These are phyloP conservation scores for Smutsia gigantea DNA, from an alignment of 2,797 vertebrate genomes.

Conservation along the genomic window DNA sequence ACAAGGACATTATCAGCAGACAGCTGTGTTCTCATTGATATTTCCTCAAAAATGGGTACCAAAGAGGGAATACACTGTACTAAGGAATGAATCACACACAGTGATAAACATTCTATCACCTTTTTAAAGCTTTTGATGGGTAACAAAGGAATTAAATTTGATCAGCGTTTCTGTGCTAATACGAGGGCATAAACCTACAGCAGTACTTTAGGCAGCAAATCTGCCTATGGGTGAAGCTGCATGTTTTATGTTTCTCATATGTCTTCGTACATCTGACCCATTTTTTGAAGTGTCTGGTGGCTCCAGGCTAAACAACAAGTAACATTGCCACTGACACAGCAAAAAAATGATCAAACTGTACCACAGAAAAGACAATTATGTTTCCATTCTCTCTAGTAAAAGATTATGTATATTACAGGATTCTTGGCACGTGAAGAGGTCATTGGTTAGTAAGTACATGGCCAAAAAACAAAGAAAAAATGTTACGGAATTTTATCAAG, in stretches of 20 bases:
- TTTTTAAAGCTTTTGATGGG: not conserved
- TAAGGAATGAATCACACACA: not conserved
- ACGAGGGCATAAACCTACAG: not conserved
- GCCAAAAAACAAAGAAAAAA: not conserved
- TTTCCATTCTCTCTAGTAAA: not conserved
- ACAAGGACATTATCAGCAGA: not conserved
- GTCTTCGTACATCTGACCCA: not conserved
- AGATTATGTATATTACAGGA: not conserved
- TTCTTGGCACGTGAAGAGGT: not conserved
- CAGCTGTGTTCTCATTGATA: not conserved
- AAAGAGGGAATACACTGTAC: not conserved
- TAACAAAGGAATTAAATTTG: not conserved
- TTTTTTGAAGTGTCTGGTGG: not conserved
- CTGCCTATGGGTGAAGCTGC: not conserved
- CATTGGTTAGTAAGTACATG: not conserved
- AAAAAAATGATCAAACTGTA: not conserved
- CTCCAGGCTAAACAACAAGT: not conserved
- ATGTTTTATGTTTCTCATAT: not conserved
- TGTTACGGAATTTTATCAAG: not conserved
- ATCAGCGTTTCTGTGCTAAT: not conserved
- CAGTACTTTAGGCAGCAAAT: not conserved
- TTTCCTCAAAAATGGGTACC: not conserved
- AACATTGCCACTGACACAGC: not conserved
- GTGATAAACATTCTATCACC: not conserved
- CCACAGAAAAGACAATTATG: not conserved